Evolutionary conservation across 2,113 vertebrate genomes (phyloP), one percentile per base, ranked within the genome.

Genomic region (Triplophysa rosa): DNA sequence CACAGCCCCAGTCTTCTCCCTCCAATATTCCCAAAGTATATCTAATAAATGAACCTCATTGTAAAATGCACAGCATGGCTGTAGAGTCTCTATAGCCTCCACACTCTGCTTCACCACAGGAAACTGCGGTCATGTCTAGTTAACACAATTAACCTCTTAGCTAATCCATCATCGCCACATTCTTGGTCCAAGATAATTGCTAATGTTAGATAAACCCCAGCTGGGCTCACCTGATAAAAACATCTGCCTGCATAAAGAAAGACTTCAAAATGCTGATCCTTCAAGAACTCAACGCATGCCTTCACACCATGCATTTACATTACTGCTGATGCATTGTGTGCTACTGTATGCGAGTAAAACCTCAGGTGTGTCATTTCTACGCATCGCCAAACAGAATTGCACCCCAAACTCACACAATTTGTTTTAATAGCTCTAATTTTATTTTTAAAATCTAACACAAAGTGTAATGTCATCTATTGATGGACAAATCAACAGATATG

Each of bases 151-250:
- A 84, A 61, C 64, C 56, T 42, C 42, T 9, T 23, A 78, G 54
- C 81, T 86, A 81, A 59, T 86, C 73, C 66, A 85, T 83, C 83
- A 87, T 37, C 59, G 71, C 67, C 68, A 16, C 45, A 37, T 72
- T 52, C 68, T 1, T 33, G 4, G 62, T 69, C 66, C 47, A 37
- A 72, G 70, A 64, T 79, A 82, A 73, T 82, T 84, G 71, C 78
- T 37, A 33, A 2, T 40, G 49, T 66, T 76, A 82, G 81, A 83
- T 77, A 78, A 81, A 81, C 69, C 83, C 56, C 52, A 45, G 72
- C 67, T 66, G 81, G 54, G 67, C 70, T 75, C 68, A 61, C 74
- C 75, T 63, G 68, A 84, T 82, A 75, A 83, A 69, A 71, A 67
- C 65, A 74, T 78, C 77, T 78, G 76, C 72, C 83, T 82, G 71